Evolutionary conservation across 2,113 vertebrate species (phyloP).

Genomic region (Heterochromis multidens): DNA sequence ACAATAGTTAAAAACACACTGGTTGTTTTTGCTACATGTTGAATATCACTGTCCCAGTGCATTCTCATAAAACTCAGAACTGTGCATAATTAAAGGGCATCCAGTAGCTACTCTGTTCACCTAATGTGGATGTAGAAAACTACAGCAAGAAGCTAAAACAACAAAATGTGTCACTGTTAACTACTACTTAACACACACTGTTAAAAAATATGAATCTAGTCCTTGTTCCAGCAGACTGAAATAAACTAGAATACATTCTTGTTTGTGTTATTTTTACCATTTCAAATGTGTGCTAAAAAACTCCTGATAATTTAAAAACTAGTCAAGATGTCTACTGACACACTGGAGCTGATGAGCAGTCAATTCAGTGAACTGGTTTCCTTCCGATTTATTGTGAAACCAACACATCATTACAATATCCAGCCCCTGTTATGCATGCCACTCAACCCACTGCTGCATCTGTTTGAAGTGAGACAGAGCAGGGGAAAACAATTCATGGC

Average conservation of each 20-base stretch:
- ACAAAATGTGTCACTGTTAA: background rate
- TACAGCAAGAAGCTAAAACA: background rate
- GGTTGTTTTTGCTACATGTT: conserved; percentile 1
- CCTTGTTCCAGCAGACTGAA: background rate
- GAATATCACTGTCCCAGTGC: background rate
- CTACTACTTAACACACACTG: background rate
- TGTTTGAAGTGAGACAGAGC: background rate
- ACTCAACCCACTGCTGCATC: background rate
- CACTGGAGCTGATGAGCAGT: background rate
- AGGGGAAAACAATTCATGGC: background rate
- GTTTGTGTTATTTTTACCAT: background rate
- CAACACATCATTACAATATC: background rate
- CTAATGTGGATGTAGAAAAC: background rate
- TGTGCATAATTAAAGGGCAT: conserved; percentile 9
- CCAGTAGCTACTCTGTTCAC: background rate
- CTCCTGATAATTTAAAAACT: background rate
- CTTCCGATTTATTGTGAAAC: background rate
- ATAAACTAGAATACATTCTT: background rate
- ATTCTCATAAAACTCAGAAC: conserved; percentile 25
- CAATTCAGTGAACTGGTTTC: background rate
- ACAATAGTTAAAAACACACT: background rate
- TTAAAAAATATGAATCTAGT: too few relatives aligned
- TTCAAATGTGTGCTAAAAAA: background rate
- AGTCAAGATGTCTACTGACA: background rate
- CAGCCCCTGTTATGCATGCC: background rate